Base-by-base conservation (phyloP, 2,797 vertebrate species). In the Chiroxiphia lanceolata region DNA sequence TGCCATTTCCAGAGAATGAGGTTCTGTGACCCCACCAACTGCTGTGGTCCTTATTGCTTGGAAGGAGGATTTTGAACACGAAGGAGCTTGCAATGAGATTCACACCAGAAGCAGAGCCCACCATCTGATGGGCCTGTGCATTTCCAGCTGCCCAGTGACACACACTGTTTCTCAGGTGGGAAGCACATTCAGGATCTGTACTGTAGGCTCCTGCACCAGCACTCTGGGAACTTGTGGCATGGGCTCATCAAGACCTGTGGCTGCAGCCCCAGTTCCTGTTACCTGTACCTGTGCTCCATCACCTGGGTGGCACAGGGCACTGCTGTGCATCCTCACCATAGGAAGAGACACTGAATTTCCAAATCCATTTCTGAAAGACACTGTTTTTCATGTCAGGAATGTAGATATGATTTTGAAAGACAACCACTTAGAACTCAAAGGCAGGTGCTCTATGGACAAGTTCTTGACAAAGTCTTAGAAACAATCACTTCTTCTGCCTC, bases 31-130 rank as follows among this genome's bases (percentile, higher is more conserved):
- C 16, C 56, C 79, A 0, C 15, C 8, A 40, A 11, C 25, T 72
- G 36, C 69, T 44, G 4, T 1, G 5, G 53, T 40, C 18, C 4
- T 0, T 10, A 33, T 0, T 38, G 42, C 54, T 74, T 23, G n/a
- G 61, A 63, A 76, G 40, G 8, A 38, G 7, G 23, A 36, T 38
- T 74, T 34, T 10, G 7, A 77, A 50, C 3, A 1, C 29, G 51
- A 72, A 26, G 34, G 29, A 42, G 38, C 22, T 27, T 38, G 34
- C 6, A 10, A 0, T n/a, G 45, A 42, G 38, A n/a, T 6, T 42
- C 42, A 53, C 9, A 36, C 14, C 29, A 70, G 42, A 26, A n/a
- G 64, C 71, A 50, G 20, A 53, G 50, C 27, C 7, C 10, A 47
- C 36, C 48, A 29, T 3, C 44, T 53, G 67, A 14, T 0, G 3